These are phyloP conservation scores for Aricia artaxerxes DNA, from an alignment of 2,888 invertebrate genomes.

Conservation along the genomic window DNA sequence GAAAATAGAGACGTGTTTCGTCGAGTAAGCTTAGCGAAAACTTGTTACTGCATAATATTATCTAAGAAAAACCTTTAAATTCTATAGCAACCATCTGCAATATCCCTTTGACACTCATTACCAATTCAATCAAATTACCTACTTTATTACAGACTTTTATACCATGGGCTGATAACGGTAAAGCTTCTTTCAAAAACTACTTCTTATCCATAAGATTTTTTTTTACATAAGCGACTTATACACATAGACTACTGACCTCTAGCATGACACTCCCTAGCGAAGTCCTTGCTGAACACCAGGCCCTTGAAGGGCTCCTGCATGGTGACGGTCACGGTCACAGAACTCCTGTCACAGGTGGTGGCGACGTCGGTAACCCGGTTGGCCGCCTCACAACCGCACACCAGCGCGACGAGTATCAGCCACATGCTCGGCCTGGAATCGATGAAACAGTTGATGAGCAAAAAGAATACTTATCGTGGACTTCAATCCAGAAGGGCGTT, in stretches of 20 bases:
- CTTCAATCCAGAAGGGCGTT: no score
- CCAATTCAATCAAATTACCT: no score
- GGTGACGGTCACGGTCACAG: conserved; percentile 81
- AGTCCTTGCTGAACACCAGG: conserved; percentile 87
- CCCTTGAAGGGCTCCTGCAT: conserved; percentile 85
- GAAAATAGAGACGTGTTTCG: no score
- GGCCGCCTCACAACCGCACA: conserved; percentile 55
- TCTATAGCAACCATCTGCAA: no score
- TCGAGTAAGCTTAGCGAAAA: no score
- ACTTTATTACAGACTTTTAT: no score
- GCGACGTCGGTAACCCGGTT: conserved; percentile 81
- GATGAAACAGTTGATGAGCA: not conserved
- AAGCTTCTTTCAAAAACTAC: no score
- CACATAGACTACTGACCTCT: conserved; percentile 66
- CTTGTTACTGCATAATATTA: not conserved
- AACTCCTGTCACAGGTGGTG: conserved; percentile 82
- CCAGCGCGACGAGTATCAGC: conserved; percentile 57
- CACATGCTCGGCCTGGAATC: conserved; percentile 52
- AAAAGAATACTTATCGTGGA: no score
- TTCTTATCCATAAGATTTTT: no score
- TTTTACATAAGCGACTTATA: not conserved
- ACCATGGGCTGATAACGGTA: no score
- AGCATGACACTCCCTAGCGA: conserved; percentile 85
- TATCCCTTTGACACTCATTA: no score
- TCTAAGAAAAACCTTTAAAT: no score